A percentile compares a stretch with the other conserved stretches of the same genome.
Evolutionary conservation across 1,140 invertebrate genomes (phyloP).

Genomic region (Daktulosphaira vitifoliae): DNA sequence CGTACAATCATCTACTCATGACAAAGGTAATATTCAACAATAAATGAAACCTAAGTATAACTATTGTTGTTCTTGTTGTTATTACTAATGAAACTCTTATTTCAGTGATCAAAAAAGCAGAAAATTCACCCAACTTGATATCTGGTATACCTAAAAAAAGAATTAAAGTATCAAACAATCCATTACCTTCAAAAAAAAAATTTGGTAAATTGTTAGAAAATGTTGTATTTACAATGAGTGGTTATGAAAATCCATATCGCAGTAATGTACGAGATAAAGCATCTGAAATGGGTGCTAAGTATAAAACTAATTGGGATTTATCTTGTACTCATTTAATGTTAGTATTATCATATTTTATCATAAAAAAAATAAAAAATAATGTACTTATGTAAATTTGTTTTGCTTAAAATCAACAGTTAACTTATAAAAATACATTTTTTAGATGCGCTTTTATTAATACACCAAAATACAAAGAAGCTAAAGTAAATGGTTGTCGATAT

Average conservation of each 20-base stretch:
- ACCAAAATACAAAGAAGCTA: constrained; percentile 71
- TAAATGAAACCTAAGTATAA: too few species aligned
- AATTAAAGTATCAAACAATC: constrained; percentile 33
- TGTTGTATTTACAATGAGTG: constrained; percentile 72
- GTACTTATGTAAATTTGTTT: too few species aligned
- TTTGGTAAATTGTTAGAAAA: constrained; percentile 53
- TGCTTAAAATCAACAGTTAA: too few species aligned
- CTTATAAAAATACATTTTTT: constrained; percentile 39
- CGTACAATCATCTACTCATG: background rate
- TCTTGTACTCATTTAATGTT: constrained; percentile 76
- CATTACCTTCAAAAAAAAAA: constrained; percentile 42
- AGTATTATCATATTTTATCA: too few species aligned
- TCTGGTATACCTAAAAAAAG: background rate
- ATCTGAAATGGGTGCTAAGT: constrained; percentile 68
- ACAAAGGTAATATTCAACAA: background rate
- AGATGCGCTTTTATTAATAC: constrained; percentile 84
- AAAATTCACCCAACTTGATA: too few species aligned
- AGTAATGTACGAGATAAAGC: constrained; percentile 58
- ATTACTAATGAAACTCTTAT: too few species aligned
- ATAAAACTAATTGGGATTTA: constrained; percentile 63
- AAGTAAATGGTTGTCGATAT: constrained; percentile 49
- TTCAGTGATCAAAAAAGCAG: too few species aligned
- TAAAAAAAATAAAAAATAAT: too few species aligned
- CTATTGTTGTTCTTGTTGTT: too few species aligned
- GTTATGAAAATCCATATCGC: constrained; percentile 74